Evolutionary conservation across 2,797 vertebrate genomes (phyloP), one percentile per base, ranked within the genome.

Genomic region (Gymnothorax javanicus): DNA sequence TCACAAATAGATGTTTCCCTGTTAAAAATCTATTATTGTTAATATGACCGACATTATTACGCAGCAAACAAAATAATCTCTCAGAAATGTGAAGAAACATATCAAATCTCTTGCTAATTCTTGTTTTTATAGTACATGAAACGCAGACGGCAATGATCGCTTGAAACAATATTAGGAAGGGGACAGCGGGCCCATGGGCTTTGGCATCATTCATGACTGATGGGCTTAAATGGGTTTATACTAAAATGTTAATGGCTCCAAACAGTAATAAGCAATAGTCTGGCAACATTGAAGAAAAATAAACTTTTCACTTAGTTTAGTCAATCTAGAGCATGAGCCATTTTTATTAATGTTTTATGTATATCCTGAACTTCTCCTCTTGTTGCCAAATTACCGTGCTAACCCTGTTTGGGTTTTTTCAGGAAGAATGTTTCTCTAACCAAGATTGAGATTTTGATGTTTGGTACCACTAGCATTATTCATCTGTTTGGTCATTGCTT

Each of bases 401-500:
- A 23, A 23, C 50, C 20, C 50, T 79, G 75, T 69, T 85, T 90
- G 15, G 2, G n/a, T 17, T 52, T 77, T 43, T n/a, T 23, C 8
- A 54, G 50, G 75, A 7, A n/a, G 23, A 20, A 20, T 79, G 20
- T 79, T 79, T 79, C 52, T 54, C 17, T 23, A 79, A 79, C 4
- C 6, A 56, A 79, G 75, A 85, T 20, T 56, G 23, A 54, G 75
- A 75, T 52, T 56, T 50, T 54, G 11, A 13, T 58, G 27, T 56
- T 52, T 58, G 56, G 43, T 57, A 43, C 50, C 25, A 15, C 25
- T 52, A 27, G 27, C 27, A 64, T 84, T 84, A 43, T 84, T 62
- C 2, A 60, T 8, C 83, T 8, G 7, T 85, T 54, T 57, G 84
- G 84, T 85, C 84, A 71, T 54, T 62, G 84, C 62, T 71, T 54